phyloP scores from a whole-genome alignment of 2,113 vertebrate species.

The Platanista minor region DNA sequence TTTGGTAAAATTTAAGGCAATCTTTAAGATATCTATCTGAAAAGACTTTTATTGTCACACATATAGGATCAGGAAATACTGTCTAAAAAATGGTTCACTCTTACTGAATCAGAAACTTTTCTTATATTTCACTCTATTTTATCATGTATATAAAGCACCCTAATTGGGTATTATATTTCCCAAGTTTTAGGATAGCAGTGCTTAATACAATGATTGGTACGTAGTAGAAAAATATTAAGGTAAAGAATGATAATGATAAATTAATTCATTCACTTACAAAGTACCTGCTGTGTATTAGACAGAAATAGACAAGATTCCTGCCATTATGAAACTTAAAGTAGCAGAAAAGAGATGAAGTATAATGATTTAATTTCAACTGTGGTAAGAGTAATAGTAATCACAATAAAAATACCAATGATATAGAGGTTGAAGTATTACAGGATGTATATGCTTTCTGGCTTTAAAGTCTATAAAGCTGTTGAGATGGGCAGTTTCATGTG shows the following conservation, averaged over 20 bases:
- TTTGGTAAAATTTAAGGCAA: not conserved
- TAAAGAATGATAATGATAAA: constrained; percentile 11
- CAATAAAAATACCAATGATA: not conserved
- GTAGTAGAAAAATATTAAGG: not conserved
- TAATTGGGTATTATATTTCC: not conserved
- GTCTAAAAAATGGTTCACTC: not conserved
- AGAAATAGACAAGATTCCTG: not conserved
- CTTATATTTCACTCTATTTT: not conserved
- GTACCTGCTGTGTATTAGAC: not conserved
- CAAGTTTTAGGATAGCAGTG: not conserved
- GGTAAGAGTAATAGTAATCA: not conserved
- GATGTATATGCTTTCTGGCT: not conserved
- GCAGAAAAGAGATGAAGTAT: not conserved
- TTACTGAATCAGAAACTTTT: not conserved
- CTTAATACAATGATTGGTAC: not conserved
- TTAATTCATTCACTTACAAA: not conserved
- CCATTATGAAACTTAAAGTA: not conserved
- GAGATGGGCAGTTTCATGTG: not conserved
- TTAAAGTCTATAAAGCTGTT: not conserved
- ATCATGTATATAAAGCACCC: not conserved
- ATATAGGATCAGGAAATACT: not conserved
- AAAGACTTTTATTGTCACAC: not conserved
- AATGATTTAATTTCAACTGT: constrained; percentile 26
- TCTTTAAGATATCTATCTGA: not conserved
- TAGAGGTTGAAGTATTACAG: not conserved